A percentile compares a stretch with the other conserved stretches of the same genome.
phyloP scores from a whole-genome alignment of 1,140 invertebrate genomes.

The Orussus abietinus region DNA sequence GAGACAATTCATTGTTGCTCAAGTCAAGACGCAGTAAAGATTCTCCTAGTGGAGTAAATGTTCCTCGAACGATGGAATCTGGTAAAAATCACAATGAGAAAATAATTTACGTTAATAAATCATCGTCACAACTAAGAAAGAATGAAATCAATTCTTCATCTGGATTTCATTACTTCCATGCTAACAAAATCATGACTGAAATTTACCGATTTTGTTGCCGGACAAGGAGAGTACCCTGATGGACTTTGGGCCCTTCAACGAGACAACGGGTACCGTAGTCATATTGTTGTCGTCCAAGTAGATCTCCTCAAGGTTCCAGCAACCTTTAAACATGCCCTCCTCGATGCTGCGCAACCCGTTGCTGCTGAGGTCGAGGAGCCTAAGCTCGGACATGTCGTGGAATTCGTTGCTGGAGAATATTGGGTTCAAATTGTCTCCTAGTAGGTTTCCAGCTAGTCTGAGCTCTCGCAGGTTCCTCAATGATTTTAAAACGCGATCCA shows the following conservation, averaged over 20 bases:
- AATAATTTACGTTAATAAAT: conserved; percentile 1
- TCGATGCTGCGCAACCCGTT: conserved; percentile 78
- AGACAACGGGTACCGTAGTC: conserved; percentile 66
- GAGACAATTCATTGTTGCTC: conserved; percentile 69
- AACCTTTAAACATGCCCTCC: conserved; percentile 80
- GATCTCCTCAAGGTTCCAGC: conserved; percentile 73
- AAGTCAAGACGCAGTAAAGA: conserved; percentile 69
- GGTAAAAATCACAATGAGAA: conserved; percentile 11
- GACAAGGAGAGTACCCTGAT: conserved; percentile 69
- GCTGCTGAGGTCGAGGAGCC: conserved; percentile 70
- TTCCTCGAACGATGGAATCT: conserved; percentile 62
- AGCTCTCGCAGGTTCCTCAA: conserved; percentile 67
- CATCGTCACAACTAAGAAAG: no score
- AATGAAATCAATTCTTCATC: not conserved
- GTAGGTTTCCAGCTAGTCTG: conserved; percentile 71
- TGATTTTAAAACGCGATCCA: conserved; percentile 69
- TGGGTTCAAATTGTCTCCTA: conserved; percentile 85
- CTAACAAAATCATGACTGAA: conserved; percentile 12
- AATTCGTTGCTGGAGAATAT: conserved; percentile 84
- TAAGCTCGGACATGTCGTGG: conserved; percentile 68
- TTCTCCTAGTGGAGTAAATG: conserved; percentile 61
- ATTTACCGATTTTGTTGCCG: conserved; percentile 77
- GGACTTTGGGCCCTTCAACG: conserved; percentile 72
- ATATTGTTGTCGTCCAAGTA: conserved; percentile 77
- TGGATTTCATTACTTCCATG: not conserved